Percentiles rank a stretch among this genome's conserved stretches.
phyloP scores from a whole-genome alignment of 2,888 invertebrate species.

The Esperia sulphurella region DNA sequence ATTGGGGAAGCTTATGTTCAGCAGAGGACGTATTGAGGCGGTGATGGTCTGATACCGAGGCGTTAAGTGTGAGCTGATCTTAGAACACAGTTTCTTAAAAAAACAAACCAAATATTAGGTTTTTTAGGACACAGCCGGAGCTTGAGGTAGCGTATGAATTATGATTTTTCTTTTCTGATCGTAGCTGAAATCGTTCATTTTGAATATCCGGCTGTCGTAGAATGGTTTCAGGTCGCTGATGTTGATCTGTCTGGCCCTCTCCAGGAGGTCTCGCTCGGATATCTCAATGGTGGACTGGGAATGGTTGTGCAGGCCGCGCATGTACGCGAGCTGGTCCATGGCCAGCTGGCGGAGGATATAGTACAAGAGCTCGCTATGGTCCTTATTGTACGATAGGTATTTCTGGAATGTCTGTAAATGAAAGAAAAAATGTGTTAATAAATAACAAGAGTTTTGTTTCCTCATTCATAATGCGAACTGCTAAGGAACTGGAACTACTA shows the following conservation, averaged over 20 bases:
- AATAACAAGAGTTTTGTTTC: too few species aligned
- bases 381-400: constrained; percentile 95
- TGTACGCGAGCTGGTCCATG: constrained; percentile 93
- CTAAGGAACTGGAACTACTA: too few species aligned
- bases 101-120: too few species aligned
- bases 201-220: constrained; percentile 94
- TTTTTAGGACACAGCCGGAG: constrained; percentile 29
- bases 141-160: constrained; percentile 87
- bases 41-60: too few species aligned
- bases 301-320: constrained; percentile 83
- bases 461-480: too few species aligned
- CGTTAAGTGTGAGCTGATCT: too few species aligned
- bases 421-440: too few species aligned
- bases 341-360: constrained; percentile 96
- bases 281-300: constrained; percentile 88
- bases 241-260: constrained; percentile 94
- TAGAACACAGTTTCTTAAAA: too few species aligned
- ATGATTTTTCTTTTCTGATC: constrained; percentile 92
- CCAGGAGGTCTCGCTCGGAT: constrained; percentile 81
- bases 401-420: constrained; percentile 92
- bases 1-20: too few species aligned
- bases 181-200: constrained; percentile 91
- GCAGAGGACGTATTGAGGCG: too few species aligned
- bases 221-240: constrained; percentile 93
- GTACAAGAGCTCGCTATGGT: constrained; percentile 96